Evolutionary conservation across 2,797 vertebrate species (phyloP).

Genomic region (Paguma larvata): DNA sequence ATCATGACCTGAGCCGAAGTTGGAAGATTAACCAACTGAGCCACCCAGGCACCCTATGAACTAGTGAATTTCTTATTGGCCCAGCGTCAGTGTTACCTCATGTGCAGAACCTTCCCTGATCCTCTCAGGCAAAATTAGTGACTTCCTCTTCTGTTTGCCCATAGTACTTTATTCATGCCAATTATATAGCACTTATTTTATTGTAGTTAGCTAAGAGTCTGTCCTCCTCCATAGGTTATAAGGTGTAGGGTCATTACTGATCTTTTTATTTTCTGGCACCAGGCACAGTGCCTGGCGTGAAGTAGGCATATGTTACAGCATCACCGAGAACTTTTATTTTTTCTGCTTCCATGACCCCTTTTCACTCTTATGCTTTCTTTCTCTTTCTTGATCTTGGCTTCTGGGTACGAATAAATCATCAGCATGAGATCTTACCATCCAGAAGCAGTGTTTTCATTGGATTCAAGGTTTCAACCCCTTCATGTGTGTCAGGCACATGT

Average conservation of each 20-base stretch:
- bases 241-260: slow-evolving; percentile 4
- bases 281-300: neutral
- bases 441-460: neutral
- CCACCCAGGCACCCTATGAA: too few species aligned
- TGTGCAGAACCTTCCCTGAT: neutral
- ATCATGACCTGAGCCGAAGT: too few species aligned
- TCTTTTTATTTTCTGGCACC: slow-evolving; percentile 9
- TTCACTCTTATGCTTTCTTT: neutral
- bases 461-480: neutral
- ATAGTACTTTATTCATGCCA: slow-evolving; percentile 25
- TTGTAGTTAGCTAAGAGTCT: neutral
- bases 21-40: too few species aligned
- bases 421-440: neutral
- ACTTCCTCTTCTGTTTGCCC: slow-evolving; percentile 40
- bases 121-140: slow-evolving; percentile 11
- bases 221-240: neutral
- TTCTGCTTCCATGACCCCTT: neutral
- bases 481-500: neutral
- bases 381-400: neutral
- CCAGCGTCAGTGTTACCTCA: neutral
- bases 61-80: neutral
- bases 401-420: slow-evolving; percentile 26
- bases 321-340: neutral
- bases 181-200: slow-evolving; percentile 28
- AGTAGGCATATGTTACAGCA: neutral